Evolutionary conservation across 2,888 invertebrate genomes (phyloP).

Genomic region (Mellilla xanthometata): DNA sequence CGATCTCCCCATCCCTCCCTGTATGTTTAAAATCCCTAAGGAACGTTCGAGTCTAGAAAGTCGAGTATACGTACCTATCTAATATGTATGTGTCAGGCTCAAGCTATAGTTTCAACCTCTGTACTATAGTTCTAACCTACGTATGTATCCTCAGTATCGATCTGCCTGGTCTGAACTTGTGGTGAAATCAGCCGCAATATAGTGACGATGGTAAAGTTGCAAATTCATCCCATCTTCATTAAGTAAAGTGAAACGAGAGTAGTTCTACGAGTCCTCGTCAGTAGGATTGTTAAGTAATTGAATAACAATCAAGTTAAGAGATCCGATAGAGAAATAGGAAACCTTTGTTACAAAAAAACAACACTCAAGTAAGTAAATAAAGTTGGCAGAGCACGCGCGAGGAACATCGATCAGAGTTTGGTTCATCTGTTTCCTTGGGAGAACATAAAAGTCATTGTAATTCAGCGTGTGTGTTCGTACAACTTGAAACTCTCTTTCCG

Average conservation of each 20-base stretch:
- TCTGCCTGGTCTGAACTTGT: constrained; percentile 10
- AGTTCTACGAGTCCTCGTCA: constrained; percentile 3
- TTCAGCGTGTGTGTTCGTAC: constrained; percentile 46
- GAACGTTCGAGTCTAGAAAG: constrained; percentile 9
- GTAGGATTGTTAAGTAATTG: constrained; percentile 7
- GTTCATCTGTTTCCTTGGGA: constrained; percentile 27
- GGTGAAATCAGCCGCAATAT: constrained; percentile 2
- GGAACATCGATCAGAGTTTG: constrained; percentile 27
- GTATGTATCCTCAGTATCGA: constrained; percentile 19
- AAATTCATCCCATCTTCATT: constrained; percentile 16
- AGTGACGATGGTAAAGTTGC: constrained; percentile 12
- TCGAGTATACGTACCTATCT: too few relatives aligned
- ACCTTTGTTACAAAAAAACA: constrained; percentile 4
- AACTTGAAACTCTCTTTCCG: constrained; percentile 55
- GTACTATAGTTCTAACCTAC: constrained; percentile 12
- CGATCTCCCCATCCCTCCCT: constrained; percentile 15
- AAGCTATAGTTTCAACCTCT: not conserved
- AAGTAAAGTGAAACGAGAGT: constrained; percentile 6
- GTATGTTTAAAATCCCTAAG: constrained; percentile 24
- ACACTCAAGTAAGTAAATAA: constrained; percentile 9
- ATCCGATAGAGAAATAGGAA: not conserved
- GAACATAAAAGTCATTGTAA: constrained; percentile 48
- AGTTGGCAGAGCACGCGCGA: constrained; percentile 12
- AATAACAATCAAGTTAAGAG: constrained; percentile 17
- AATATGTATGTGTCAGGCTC: constrained; percentile 1